Evolutionary conservation across 2,797 vertebrate species (phyloP).

Genomic region (Oreochromis mossambicus): DNA sequence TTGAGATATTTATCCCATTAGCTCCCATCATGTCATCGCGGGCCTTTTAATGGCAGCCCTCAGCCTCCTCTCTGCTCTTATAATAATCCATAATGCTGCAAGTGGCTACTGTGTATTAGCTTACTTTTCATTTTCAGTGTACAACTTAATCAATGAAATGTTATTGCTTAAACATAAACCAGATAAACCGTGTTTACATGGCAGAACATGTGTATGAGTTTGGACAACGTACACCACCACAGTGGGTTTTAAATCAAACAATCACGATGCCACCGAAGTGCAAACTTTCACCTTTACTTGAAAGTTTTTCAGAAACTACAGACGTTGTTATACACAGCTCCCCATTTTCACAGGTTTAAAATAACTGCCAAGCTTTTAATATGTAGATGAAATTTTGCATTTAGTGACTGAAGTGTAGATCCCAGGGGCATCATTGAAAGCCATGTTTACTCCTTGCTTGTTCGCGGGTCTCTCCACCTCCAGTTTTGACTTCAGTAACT

Average conservation of each 20-base stretch:
- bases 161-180: background rate
- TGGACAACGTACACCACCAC: background rate
- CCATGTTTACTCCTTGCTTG: background rate
- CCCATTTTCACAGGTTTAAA: background rate
- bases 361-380: background rate
- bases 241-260: background rate
- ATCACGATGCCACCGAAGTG: background rate
- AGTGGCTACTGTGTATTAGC: background rate
- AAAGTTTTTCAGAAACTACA: background rate
- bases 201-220: background rate
- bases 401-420: background rate
- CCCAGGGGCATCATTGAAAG: background rate
- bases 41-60: background rate
- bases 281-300: background rate
- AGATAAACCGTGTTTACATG: background rate
- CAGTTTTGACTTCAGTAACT: background rate
- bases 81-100: background rate
- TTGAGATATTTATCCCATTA: background rate
- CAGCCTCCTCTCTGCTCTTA: background rate
- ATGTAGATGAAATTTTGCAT: background rate
- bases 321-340: background rate
- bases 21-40: background rate
- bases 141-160: background rate
- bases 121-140: background rate
- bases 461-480: background rate